phyloP scores from a whole-genome alignment of 2,888 invertebrate genomes.

The Bruchidius siliquastri region DNA sequence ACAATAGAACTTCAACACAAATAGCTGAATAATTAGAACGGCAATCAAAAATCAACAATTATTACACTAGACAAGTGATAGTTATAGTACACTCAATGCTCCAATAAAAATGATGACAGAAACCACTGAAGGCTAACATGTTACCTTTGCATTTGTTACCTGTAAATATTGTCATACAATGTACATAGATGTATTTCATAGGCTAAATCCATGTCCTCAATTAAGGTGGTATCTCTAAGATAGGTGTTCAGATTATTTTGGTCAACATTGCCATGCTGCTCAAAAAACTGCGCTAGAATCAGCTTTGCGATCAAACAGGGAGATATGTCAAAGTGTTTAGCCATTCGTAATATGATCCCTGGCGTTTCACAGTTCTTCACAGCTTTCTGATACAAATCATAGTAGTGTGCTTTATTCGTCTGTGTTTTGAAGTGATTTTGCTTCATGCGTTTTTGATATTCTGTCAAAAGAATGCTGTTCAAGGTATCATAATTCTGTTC shows the following conservation, averaged over 20 bases:
- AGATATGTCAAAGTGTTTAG: conserved; percentile 50
- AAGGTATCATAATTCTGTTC: conserved; percentile 57
- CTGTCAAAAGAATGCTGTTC: conserved; percentile 64
- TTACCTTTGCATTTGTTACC: no score
- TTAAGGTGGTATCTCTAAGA: conserved; percentile 67
- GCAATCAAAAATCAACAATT: no score
- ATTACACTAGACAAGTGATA: no score
- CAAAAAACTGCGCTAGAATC: conserved; percentile 53
- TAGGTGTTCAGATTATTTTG: conserved; percentile 50
- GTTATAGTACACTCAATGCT: no score
- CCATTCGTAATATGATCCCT: conserved; percentile 60
- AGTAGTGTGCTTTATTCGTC: conserved; percentile 48
- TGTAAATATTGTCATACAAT: conserved; percentile 79
- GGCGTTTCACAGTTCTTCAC: conserved; percentile 47
- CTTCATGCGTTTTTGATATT: conserved; percentile 63
- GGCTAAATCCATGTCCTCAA: conserved; percentile 65
- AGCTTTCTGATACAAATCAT: conserved; percentile 48
- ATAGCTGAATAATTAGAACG: no score
- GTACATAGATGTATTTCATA: conserved; percentile 73
- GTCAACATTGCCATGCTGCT: conserved; percentile 35
- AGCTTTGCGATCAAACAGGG: conserved; percentile 58
- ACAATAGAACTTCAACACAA: no score
- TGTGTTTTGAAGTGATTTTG: conserved; percentile 58
- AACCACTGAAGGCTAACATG: no score
- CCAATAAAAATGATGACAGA: no score